A percentile compares a stretch with the other conserved stretches of the same genome.
Conservation (phyloP, 2,888 invertebrate species). For the Drosophila rellima region DNA sequence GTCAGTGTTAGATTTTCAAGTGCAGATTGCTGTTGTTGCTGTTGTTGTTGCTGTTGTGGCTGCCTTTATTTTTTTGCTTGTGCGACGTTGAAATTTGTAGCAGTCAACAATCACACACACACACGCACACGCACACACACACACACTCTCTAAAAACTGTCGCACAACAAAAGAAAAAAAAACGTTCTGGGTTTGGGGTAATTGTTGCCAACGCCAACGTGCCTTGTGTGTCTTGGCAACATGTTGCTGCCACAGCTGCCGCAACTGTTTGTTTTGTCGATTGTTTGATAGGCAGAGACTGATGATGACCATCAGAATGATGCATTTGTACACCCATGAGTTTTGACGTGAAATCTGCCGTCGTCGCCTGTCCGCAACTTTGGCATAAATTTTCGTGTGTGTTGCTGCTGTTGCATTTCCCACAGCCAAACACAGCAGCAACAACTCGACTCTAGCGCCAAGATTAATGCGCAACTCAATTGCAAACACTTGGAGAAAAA, state of each 20-base stretch:
- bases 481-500: slow-evolving; percentile 46
- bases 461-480: slow-evolving; percentile 80
- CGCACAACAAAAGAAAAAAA: slow-evolving; percentile 38
- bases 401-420: slow-evolving; percentile 34
- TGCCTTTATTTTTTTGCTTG: slow-evolving; percentile 51
- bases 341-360: slow-evolving; percentile 84
- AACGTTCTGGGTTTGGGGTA: slow-evolving; percentile 49
- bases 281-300: slow-evolving; percentile 84
- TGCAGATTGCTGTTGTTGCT: slow-evolving; percentile 74
- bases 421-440: slow-evolving; percentile 39
- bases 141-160: slow-evolving; percentile 40
- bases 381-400: slow-evolving; percentile 73
- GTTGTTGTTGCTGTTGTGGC: slow-evolving; percentile 42
- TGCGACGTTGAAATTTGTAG: slow-evolving; percentile 80
- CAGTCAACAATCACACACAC: slow-evolving; percentile 69
- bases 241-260: slow-evolving; percentile 40
- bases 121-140: slow-evolving; percentile 30
- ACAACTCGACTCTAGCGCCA: slow-evolving; percentile 46
- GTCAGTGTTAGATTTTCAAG: slow-evolving; percentile 64
- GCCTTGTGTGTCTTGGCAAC: slow-evolving; percentile 51
- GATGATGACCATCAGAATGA: slow-evolving; percentile 85
- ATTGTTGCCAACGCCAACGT: slow-evolving; percentile 75
- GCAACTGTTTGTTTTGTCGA: slow-evolving; percentile 66
- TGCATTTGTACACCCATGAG: slow-evolving; percentile 84
- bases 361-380: slow-evolving; percentile 54